Percentiles rank a stretch among this genome's conserved stretches.
Conservation (phyloP, 2,113 vertebrate genomes). For the Bubalus kerabau region DNA sequence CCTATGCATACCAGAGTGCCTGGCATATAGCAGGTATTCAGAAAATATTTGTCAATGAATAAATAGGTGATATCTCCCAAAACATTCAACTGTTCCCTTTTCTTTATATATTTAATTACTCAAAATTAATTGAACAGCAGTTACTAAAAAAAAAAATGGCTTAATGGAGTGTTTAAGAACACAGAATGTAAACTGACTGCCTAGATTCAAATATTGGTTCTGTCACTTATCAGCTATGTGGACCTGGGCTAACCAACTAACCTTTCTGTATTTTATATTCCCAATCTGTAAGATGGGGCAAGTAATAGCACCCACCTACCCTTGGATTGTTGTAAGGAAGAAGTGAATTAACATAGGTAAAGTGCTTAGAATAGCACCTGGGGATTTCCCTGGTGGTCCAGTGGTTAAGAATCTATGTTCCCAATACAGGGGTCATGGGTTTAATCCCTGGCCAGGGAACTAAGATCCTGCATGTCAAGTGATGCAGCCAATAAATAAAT, state of each 20-base stretch:
- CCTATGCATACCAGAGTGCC: neutral
- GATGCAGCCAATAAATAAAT: neutral
- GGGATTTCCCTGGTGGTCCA: neutral
- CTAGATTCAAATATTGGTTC: neutral
- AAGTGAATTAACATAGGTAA: neutral
- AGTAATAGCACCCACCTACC: neutral
- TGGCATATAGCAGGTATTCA: neutral
- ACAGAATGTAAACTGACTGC: neutral
- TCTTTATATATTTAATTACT: neutral
- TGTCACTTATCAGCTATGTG: neutral
- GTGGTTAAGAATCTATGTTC: neutral
- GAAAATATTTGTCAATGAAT: neutral
- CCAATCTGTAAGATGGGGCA: neutral
- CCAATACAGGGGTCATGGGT: neutral
- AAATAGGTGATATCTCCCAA: neutral
- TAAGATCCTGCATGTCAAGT: neutral
- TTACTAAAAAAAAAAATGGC: neutral
- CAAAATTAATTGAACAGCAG: neutral
- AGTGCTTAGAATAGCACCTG: neutral
- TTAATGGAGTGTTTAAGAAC: neutral
- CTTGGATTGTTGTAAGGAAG: neutral
- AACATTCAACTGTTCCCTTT: neutral
- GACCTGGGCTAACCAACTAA: neutral
- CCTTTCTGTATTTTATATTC: neutral
- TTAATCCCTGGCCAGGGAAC: neutral